Evolutionary conservation across 2,888 invertebrate species (phyloP), one percentile per base, ranked within the genome.

Genomic region (Caenorhabditis angaria): DNA sequence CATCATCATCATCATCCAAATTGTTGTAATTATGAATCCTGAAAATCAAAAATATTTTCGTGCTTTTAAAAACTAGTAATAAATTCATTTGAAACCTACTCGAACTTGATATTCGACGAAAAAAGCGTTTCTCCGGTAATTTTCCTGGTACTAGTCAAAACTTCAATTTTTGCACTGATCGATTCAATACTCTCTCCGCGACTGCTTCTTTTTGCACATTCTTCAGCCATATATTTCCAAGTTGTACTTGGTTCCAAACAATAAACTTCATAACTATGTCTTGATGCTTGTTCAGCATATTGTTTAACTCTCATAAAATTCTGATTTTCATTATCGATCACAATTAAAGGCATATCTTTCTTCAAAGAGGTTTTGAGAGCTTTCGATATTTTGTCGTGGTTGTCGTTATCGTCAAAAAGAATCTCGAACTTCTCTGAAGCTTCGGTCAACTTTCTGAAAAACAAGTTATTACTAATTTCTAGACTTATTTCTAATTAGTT

Each of bases 201-300:
- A 27, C 3, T 27, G 14, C 54, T 28, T 24, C 18, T 5, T 8
- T 18, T 4, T 14, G 28, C 27, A 22, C 70, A 71, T n/a, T 62
- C 47, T 1, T 32, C 6, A 0, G 71, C 64, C 25, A 60, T 32
- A 27, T 66, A 47, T 35, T 27, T 60, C 66, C 67, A 67, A 0
- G 12, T 4, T 1, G 67, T 64, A 12, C 32, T n/a, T 6, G 71
- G 71, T 24, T 71, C 71, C n/a, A 61, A 3, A 2, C 66, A 32
- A 41, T 47, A 71, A 10, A 58, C 20, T 25, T 71, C 71, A 53
- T 67, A 64, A 0, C 22, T 20, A 1, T 18, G 22, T 14, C 10
- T 10, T 24, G 55, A 8, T 2, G 24, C 24, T 3, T 59, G 18
- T 1, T n/a, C 20, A 1, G 70, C 55, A 22, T 60, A 35, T 4